Evolutionary conservation across 2,113 vertebrate genomes (phyloP), one percentile per base, ranked within the genome.

Genomic region (Bothrops jararaca): DNA sequence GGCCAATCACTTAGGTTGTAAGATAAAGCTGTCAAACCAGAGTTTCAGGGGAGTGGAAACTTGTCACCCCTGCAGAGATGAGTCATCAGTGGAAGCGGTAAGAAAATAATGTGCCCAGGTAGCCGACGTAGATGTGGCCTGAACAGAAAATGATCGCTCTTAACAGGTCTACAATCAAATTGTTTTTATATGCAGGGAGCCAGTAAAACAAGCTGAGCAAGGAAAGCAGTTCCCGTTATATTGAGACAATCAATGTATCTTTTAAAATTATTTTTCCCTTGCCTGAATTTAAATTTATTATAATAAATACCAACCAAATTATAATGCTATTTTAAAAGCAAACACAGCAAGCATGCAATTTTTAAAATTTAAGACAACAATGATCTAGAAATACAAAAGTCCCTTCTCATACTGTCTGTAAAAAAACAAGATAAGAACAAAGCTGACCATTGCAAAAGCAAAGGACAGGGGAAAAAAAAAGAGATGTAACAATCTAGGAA

Each of bases 141-240:
- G 74, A 92, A 56, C 88, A 92, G 92, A 86, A 93, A 90, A 93
- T 53, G 92, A 93, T 86, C 80, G 29, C 74, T 85, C 54, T 92
- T 86, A 90, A 86, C 88, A 64, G 54, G 90, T 93, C 74, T 93
- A 57, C 80, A 90, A 90, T 90, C 92, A 86, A 93, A 90, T 64
- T 90, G 88, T 90, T 80, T 93, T 58, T 93, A 80, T 57, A 86
- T 60, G 88, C 89, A 42, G 92, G 80, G 56, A 90, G 54, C 23
- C 88, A 85, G 42, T 85, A 29, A 86, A 90, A 90, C 54, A 90
- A 93, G 86, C 53, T 39, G 85, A 80, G 69, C 92, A 50, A 86
- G 88, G n/a, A 22, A 56, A n/a, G 26, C 52, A 45, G 4, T 42
- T 90, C 60, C 52, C 6, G 0, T 60, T 39, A 50, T 86, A 86